Evolutionary conservation across 2,797 vertebrate species (phyloP), one percentile per base, ranked within the genome.

Genomic region (Tokudaia muenninki): DNA sequence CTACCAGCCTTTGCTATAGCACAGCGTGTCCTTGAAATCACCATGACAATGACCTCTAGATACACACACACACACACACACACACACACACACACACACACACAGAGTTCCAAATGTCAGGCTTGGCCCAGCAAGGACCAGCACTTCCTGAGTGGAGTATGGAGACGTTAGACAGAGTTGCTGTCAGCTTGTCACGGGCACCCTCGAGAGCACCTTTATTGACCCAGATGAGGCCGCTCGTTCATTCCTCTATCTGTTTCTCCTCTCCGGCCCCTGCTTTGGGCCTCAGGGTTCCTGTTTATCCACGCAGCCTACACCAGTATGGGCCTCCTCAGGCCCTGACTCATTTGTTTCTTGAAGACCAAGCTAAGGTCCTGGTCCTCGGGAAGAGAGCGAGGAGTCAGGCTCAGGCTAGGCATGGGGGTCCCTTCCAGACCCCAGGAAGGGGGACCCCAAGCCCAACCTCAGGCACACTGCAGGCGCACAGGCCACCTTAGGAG

Each of bases 1-100:
- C 5, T 29, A 17, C 31, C 6, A 5, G 57, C n/a, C 16, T n/a
- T 0, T 0, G 0, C n/a, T 34, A 41, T 7, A 13, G 47, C 63
- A 57, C 55, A 52, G 6, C 0, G 72, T 19, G 10, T 1, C 19
- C 65, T 77, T 72, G 26, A 55, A 29, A 77, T 61, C 26, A 75
- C 87, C 44, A 1, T 75, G 78, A 89, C 78, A 37, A 55, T 1
- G 10, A 75, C 21, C 41, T 50, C 37, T 59, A 31, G 31, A 31
- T 61, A 41, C 4, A 52, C 19, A 52, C 47, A 26, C 4, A n/a
- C 26, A 26, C 4, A n/a, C 26, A 26, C 4, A n/a, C 26, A 26
- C 4, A n/a, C 26, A 26, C 4, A n/a, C 26, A 29, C 4, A n/a
- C 26, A 26, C 4, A n/a, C 26, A 26, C 4, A 26, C 7, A 52